Evolutionary conservation across 2,797 vertebrate species (phyloP), one percentile per base, ranked within the genome.

Genomic region (Bucorvus abyssinicus): DNA sequence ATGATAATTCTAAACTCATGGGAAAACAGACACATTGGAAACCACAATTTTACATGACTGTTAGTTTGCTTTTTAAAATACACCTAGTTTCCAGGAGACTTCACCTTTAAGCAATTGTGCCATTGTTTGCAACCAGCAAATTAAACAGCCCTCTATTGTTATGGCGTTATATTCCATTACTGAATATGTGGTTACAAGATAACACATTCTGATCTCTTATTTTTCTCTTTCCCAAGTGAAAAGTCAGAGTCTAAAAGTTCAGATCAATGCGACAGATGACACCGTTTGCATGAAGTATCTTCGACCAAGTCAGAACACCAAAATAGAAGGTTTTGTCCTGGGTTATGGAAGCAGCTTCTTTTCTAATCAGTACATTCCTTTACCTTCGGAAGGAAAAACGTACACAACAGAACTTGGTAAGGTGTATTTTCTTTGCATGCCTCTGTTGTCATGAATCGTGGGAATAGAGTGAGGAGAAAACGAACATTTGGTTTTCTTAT

Each of bases 271-370:
- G 60, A 99, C 98, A n/a, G 98, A 98, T 68, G 99, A 99, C 98
- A 99, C 99, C 5, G 98, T 99, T 49, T 96, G 98, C 83, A 98
- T 99, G 98, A 99, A 98, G 95, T 99, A 99, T 90, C 93, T 99
- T 79, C 98, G 97, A 60, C 98, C 98, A 70, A 98, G 97, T 57
- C 95, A 98, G 38, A 98, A 98, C 84, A 98, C 98, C 60, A 99
- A 98, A 92, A 98, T 99, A 17, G 98, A 99, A 97, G 99, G 99
- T 38, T 99, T 99, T 97, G 98, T 99, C 96, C 96, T 99, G 97
- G 99, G 99, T 56, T 99, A 99, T 8, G 99, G 99, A 86, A 98
- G 98, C 97, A 99, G 93, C 83, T 97, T 99, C 93, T 99, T 99
- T 94, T 98, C 99, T 96, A 99, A 99, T 91, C 99, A 99, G 89